Evolutionary conservation across 2,888 invertebrate species (phyloP), one percentile per base, ranked within the genome.

Genomic region (Mythimna loreyi): DNA sequence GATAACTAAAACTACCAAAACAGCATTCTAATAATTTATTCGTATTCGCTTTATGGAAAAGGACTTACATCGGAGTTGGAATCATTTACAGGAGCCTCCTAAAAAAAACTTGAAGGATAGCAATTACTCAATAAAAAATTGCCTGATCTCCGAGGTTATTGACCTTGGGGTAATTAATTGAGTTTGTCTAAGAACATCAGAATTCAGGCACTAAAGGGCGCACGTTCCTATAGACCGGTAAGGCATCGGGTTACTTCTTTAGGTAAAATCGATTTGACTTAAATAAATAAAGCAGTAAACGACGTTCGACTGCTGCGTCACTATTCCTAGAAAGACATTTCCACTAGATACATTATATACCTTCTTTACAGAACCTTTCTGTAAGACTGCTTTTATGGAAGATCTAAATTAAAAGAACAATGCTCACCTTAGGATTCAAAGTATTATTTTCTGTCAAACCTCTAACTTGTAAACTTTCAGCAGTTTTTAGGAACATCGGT

Each of bases 401-500:
- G 25, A 28, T 40, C 56, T 2, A 30, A 21, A 16, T 1, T 25
- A 33, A 49, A 25, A 30, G n/a, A 25, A 25, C 4, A 56, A 57
- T 56, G 47, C 89, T 94, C 88, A 96, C 96, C 96, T 96, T 96
- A 89, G 96, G 92, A 94, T 96, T 95, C 87, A 96, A 93, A 90
- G 96, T 97, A 96, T 97, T 98, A 94, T 98, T 98, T 96, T 98
- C 98, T 89, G 98, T 98, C 91, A 98, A 97, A 90, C 98, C 98
- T 94, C 98, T 96, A 89, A 97, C 98, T 97, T 98, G 98, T 95
- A 98, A 97, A 87, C 98, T 98, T 96, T 98, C 98, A 85, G 98
- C 98, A 89, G 98, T 98, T 96, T 98, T 98, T 92, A 98, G 97
- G 97, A 98, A 98, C 97, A 98, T 98, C 89, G 98, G 98, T 94